These are phyloP conservation scores for Clitarchus hookeri DNA, from an alignment of 2,888 invertebrate species.

Conservation along the genomic window DNA sequence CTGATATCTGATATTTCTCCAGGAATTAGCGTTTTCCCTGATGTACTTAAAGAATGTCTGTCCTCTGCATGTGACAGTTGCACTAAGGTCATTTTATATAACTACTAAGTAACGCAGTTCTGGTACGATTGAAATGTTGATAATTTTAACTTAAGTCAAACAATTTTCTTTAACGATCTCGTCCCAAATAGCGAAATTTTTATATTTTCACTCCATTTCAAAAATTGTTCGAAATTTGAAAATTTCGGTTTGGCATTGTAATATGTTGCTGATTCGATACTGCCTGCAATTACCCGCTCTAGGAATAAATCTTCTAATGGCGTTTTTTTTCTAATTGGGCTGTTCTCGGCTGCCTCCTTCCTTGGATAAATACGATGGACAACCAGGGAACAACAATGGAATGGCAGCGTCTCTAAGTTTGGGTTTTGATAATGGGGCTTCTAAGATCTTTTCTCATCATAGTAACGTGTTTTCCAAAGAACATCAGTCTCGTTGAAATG, in stretches of 20 bases:
- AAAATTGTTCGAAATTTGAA: neutral
- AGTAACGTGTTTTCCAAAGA: neutral
- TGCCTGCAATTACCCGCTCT: neutral
- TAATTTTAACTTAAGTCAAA: too few relatives aligned
- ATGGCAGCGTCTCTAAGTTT: neutral
- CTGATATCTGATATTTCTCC: neutral
- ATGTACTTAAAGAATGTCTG: neutral
- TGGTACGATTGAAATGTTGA: neutral
- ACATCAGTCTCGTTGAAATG: neutral
- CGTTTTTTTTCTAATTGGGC: neutral
- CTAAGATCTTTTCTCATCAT: neutral
- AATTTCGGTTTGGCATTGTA: neutral
- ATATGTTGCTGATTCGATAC: neutral
- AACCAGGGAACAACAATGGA: neutral
- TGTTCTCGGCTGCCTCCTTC: neutral
- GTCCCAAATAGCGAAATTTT: neutral
- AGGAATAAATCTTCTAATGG: neutral
- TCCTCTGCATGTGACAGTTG: neutral
- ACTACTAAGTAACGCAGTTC: neutral
- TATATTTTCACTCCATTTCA: neutral
- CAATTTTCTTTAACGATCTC: neutral
- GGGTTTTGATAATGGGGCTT: neutral
- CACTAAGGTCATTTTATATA: neutral
- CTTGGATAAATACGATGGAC: neutral
- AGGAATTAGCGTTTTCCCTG: neutral